Evolutionary conservation across 35 echinoderm and acorn worm species (phyloP).

Genomic region (Heliocidaris tuberculata): DNA sequence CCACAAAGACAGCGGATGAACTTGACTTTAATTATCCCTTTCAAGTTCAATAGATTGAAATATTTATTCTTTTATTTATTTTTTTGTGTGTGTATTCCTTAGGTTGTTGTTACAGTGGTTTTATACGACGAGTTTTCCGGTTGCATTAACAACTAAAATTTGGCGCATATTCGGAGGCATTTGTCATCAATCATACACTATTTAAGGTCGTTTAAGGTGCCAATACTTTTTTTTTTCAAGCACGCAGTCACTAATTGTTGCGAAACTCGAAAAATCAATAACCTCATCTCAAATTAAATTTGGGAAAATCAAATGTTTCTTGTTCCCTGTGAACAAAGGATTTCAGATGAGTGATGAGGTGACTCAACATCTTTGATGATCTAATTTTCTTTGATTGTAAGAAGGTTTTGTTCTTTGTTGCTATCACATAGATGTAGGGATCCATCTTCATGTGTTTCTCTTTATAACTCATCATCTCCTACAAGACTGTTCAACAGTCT

Average conservation of each 20-base stretch:
- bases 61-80: background rate
- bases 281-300: slow-evolving; percentile 5
- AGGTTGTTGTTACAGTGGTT: background rate
- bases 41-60: background rate
- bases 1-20: background rate
- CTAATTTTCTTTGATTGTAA: slow-evolving; percentile 6
- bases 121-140: background rate
- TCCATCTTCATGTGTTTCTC: background rate
- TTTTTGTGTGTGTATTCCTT: background rate
- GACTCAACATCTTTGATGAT: background rate
- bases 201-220: background rate
- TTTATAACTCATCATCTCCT: background rate
- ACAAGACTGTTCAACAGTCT: background rate
- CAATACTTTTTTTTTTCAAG: background rate
- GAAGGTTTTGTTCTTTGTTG: background rate
- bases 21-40: slow-evolving; percentile 5
- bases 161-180: background rate
- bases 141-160: background rate
- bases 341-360: background rate
- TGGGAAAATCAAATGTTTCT: background rate
- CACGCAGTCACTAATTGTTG: background rate
- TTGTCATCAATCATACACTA: background rate
- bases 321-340: background rate
- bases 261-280: background rate
- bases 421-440: background rate